These are phyloP conservation scores for Mimumesa dahlbomi DNA, from an alignment of 2,888 invertebrate genomes.

Conservation along the genomic window DNA sequence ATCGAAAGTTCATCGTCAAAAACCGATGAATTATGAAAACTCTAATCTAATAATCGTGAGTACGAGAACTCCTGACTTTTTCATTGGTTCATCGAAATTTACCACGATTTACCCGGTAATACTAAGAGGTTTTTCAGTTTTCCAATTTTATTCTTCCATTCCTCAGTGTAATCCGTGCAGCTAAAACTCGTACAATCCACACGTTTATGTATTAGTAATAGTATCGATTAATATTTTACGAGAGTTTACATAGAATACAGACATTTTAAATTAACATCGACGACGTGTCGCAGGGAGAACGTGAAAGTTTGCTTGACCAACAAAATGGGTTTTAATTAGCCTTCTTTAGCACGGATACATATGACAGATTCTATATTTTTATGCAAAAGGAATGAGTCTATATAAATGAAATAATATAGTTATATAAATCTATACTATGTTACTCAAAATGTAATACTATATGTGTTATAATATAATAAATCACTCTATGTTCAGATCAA, in stretches of 20 bases:
- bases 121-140: too few species aligned
- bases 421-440: constrained; percentile 78
- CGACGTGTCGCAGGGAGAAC: constrained; percentile 16
- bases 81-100: too few species aligned
- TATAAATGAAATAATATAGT: constrained; percentile 72
- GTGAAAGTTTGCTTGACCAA: constrained; percentile 54
- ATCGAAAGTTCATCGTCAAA: not conserved
- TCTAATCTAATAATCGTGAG: too few species aligned
- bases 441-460: constrained; percentile 76
- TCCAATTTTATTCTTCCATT: too few species aligned
- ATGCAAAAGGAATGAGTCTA: constrained; percentile 76
- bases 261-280: constrained; percentile 18
- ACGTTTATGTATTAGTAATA: not conserved
- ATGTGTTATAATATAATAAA: constrained; percentile 79
- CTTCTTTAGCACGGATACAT: constrained; percentile 70
- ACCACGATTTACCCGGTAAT: too few species aligned
- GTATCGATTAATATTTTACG: too few species aligned
- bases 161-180: not conserved
- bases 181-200: not conserved
- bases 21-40: too few species aligned
- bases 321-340: constrained; percentile 66
- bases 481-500: constrained; percentile 76
- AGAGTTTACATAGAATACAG: not conserved
- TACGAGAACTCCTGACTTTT: too few species aligned
- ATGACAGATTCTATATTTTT: constrained; percentile 79